phyloP scores from a whole-genome alignment of 2,797 vertebrate species.

The Steatocranus sp. region DNA sequence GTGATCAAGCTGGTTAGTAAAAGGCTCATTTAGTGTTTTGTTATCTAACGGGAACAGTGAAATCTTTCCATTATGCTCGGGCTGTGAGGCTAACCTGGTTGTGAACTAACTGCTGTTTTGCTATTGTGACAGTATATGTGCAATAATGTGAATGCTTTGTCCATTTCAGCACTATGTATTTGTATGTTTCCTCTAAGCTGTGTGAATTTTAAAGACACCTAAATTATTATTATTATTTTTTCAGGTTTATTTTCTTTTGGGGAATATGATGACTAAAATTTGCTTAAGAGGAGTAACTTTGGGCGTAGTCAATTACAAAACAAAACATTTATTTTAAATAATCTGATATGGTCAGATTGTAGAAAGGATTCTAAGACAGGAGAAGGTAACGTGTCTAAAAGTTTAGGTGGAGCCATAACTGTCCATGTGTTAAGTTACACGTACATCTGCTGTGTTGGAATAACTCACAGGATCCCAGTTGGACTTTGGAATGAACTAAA shows the following conservation, averaged over 20 bases:
- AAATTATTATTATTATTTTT: constrained; percentile 18
- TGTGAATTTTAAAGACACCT: constrained; percentile 10
- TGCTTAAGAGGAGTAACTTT: background rate
- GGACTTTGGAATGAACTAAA: background rate
- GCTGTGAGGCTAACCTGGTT: background rate
- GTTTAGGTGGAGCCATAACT: background rate
- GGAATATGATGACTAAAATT: background rate
- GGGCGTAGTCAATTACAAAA: background rate
- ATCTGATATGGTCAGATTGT: background rate
- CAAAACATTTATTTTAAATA: background rate
- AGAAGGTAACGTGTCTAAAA: background rate
- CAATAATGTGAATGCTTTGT: constrained; percentile 41
- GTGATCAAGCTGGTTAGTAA: background rate
- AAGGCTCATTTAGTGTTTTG: background rate
- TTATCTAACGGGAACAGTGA: background rate
- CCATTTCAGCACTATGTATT: constrained; percentile 21
- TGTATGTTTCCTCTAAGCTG: constrained; percentile 10
- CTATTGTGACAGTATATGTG: constrained; percentile 26
- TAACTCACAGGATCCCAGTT: background rate
- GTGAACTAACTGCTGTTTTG: background rate
- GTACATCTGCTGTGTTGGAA: background rate
- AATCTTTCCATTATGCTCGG: background rate
- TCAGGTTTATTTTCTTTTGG: background rate
- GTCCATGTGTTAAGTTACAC: background rate
- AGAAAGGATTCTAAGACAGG: background rate